Percentiles rank a stretch among this genome's conserved stretches.
phyloP scores from a whole-genome alignment of 2,888 invertebrate genomes.

The Caradrina clavipalpis region DNA sequence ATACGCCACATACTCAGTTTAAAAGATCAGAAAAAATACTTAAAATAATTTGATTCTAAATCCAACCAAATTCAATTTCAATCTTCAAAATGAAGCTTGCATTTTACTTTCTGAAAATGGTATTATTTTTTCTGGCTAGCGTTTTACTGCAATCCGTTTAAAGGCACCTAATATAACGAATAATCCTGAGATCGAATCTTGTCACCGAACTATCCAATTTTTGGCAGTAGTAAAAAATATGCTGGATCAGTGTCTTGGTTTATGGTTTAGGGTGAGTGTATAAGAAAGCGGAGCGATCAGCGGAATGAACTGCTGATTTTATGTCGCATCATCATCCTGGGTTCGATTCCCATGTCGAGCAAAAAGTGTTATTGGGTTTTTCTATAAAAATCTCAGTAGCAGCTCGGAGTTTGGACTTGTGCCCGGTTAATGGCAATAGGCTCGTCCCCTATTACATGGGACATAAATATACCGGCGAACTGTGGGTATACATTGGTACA shows the following conservation, averaged over 20 bases:
- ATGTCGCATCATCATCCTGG: too few species aligned
- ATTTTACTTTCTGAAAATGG: conserved; percentile 15
- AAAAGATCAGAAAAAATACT: conserved; percentile 13
- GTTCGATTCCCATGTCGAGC: too few species aligned
- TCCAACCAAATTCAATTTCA: conserved; percentile 19
- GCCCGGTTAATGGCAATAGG: too few species aligned
- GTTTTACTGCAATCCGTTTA: conserved; percentile 13
- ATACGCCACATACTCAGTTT: conserved; percentile 2
- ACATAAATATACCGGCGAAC: too few species aligned
- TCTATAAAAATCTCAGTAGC: too few species aligned
- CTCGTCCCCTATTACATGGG: too few species aligned
- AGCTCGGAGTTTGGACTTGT: too few species aligned
- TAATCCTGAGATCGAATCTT: conserved; percentile 27
- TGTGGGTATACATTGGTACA: too few species aligned
- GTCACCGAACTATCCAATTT: conserved; percentile 49
- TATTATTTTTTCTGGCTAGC: conserved; percentile 24
- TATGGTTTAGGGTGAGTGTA: conserved; percentile 17
- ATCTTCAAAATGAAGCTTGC: conserved; percentile 16
- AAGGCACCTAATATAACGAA: not conserved
- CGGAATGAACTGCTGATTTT: not conserved
- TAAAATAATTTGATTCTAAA: conserved; percentile 28
- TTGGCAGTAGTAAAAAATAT: conserved; percentile 63
- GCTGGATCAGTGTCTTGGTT: conserved; percentile 51
- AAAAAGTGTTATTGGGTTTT: too few species aligned
- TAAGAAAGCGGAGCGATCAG: conserved; percentile 13